These are phyloP conservation scores for Steinernema feltiae DNA, from an alignment of 1,140 invertebrate genomes.

Conservation along the genomic window DNA sequence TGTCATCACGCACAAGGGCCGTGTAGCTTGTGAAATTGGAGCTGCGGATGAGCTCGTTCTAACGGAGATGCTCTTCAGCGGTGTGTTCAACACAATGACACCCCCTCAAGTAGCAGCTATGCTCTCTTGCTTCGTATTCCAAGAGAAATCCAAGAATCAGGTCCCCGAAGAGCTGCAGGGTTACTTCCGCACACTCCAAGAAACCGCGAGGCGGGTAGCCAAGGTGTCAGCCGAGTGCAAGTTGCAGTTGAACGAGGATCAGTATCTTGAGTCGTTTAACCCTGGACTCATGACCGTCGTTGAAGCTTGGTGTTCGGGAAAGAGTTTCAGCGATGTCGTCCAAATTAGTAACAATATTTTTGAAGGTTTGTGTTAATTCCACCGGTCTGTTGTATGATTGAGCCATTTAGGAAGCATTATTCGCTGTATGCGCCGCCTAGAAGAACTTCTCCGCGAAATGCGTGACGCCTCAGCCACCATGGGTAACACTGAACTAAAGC, in stretches of 20 bases:
- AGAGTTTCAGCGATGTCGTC: slow-evolving; percentile 82
- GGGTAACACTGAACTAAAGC: slow-evolving; percentile 83
- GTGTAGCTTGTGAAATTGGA: slow-evolving; percentile 94
- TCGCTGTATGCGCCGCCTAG: slow-evolving; percentile 86
- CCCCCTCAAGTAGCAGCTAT: slow-evolving; percentile 77
- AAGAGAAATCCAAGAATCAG: slow-evolving; percentile 82
- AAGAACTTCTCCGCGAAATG: slow-evolving; percentile 89
- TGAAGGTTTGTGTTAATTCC: slow-evolving; percentile 69
- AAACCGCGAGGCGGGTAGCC: slow-evolving; percentile 79
- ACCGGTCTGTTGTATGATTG: slow-evolving; percentile 20
- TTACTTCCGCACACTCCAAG: slow-evolving; percentile 70
- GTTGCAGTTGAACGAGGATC: slow-evolving; percentile 79
- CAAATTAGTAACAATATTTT: slow-evolving; percentile 97
- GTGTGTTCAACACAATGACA: slow-evolving; percentile 80
- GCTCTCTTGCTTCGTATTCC: slow-evolving; percentile 92
- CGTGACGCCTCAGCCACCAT: slow-evolving; percentile 92
- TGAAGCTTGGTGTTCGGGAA: slow-evolving; percentile 86
- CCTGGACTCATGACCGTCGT: slow-evolving; percentile 97
- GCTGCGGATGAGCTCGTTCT: slow-evolving; percentile 91
- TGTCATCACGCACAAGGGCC: slow-evolving; percentile 88
- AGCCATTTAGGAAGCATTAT: slow-evolving; percentile 88
- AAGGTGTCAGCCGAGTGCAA: slow-evolving; percentile 81
- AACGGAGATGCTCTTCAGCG: slow-evolving; percentile 96
- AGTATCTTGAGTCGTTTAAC: slow-evolving; percentile 85
- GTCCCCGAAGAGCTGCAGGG: slow-evolving; percentile 78